Conservation (phyloP, 2,113 vertebrate genomes). For the Hemichromis elongatus region DNA sequence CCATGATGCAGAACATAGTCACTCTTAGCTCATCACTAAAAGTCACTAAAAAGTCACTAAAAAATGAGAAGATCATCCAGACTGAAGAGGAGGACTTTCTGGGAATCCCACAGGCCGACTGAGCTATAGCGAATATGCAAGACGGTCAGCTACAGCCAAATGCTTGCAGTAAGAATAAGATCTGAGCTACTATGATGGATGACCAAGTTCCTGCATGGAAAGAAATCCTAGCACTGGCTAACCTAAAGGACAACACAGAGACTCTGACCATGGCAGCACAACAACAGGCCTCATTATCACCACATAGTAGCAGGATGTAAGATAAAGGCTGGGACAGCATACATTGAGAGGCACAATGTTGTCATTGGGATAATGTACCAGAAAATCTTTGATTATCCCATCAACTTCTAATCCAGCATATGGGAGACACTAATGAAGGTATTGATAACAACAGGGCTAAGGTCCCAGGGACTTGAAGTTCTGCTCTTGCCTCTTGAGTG, state of each 20-base stretch:
- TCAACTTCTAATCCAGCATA: not conserved
- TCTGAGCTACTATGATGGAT: not conserved
- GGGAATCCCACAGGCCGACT: no score
- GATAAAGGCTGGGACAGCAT: no score
- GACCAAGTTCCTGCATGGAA: not conserved
- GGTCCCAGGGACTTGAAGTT: not conserved
- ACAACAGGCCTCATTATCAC: not conserved
- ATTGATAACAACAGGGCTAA: not conserved
- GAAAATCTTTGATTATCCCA: not conserved
- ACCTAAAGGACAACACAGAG: not conserved
- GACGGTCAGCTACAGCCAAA: no score
- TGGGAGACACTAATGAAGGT: not conserved
- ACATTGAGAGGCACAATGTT: no score
- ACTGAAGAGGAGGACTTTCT: no score
- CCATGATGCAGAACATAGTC: no score
- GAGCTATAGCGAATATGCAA: no score
- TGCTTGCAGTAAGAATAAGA: no score
- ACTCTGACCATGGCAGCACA: not conserved
- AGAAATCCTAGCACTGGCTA: not conserved
- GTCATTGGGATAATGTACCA: not conserved
- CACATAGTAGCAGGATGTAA: not conserved
- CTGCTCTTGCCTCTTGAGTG: conserved; percentile 60
- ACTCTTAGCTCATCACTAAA: no score
- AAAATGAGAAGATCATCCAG: no score
- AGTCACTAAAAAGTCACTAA: no score